Base-by-base conservation (phyloP, 35 echinoderm and acorn worm species). In the Stichopus chloronotus region DNA sequence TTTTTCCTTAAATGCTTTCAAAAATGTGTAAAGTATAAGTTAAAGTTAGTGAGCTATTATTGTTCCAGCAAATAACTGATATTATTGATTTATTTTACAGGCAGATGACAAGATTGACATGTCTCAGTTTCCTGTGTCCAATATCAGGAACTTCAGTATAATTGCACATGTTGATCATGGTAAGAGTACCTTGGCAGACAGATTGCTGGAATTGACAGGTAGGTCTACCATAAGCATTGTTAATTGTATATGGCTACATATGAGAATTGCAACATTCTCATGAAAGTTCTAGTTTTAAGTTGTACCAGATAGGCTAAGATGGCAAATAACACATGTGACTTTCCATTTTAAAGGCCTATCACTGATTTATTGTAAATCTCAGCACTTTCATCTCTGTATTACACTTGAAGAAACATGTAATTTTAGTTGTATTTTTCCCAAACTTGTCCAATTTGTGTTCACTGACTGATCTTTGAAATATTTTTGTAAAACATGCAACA, bases 91-190 rank as follows among this genome's bases (percentile, higher is more conserved):
- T 9, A 30, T 52, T 52, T 52, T 16, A 8, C 78, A 81, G 78
- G 24, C 25, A 81, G 78, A 81, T 53, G 78, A 30, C 9, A 85
- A 69, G 16, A 20, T 95, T 52, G 96, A 95, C 74, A 93, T 98
- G 89, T 93, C 94, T 25, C 9, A 83, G n/a, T 98, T 94, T 93
- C 96, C 94, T 11, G 94, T 91, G 19, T 87, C 93, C 24, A 95
- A 95, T 52, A 98, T 98, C 20, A 83, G 96, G 1, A 98, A 98
- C 74, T 98, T 98, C 90, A 94, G 96, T 80, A 98, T 98, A 60
- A 95, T 98, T 57, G 96, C 96, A 16, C 96, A 98, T 78, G 92
- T 98, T 12, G 96, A 98, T 68, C 96, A 98, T 92, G 96, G 96
- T 52, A 98, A 98, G 84, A 98, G 96, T 55, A 98, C 96, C 57